Base-by-base conservation (phyloP, 2,113 vertebrate species). In the Phycodurus eques region DNA sequence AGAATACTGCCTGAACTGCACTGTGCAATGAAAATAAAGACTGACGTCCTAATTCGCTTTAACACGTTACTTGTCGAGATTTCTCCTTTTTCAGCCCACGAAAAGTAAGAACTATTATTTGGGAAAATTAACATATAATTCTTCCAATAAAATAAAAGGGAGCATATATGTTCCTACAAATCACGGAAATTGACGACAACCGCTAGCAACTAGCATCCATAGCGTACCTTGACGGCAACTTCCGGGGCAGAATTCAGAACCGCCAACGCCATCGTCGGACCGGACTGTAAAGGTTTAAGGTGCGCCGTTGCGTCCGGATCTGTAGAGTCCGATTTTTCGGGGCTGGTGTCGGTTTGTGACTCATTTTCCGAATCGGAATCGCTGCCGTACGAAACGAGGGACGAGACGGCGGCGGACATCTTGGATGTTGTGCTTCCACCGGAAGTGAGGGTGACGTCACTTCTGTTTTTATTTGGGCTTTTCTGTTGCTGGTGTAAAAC, bases 211-310 rank as follows among this genome's bases (percentile, higher is more conserved):
- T 76, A 81, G 70, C 70, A n/a, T 1, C 8, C 15, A 71, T 81
- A 83, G 78, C 85, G 89, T 91, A 99, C 97, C 95, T 99, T 99
- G 65, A 99, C 96, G 1, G 96, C 95, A 57, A 97, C 95, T 85
- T 96, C 95, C 0, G 96, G 96, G 47, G 96, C 96, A 11, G 94
- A 91, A 87, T 96, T 94, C 14, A 97, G 93, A 22, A 91, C 71
- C 54, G 90, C 85, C 60, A 95, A 65, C 31, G 92, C 80, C 51
- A 91, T 80, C 2, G 81, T 81, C 0, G 74, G 78, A 6, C 59
- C 80, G 0, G 89, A 76, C 57, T 82, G 71, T 17, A 92, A 73
- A 5, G 92, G 91, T 51, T 92, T 90, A 1, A 96, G 90, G 65
- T 97, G 95, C 57, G 93, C 93, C 22, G 89, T 83, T 0, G 94